phyloP scores from a whole-genome alignment of 2,113 vertebrate genomes.

The Pipa parva region DNA sequence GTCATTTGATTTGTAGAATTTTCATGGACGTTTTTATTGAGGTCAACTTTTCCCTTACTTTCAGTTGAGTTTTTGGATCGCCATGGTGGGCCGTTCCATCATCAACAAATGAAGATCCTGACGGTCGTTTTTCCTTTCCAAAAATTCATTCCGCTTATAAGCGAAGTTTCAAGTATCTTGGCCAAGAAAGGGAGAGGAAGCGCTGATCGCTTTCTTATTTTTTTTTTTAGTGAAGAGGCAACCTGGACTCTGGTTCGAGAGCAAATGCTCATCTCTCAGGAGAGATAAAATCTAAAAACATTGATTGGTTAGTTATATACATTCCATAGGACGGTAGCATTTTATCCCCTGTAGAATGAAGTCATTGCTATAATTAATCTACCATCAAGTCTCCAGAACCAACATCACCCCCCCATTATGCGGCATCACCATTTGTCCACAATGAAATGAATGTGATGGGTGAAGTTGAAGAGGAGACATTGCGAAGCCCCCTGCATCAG shows the following conservation, averaged over 20 bases:
- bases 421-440: constrained; percentile 15
- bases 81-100: too few species aligned
- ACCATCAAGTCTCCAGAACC: not conserved
- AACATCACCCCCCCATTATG: not conserved
- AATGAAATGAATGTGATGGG: constrained; percentile 15
- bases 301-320: constrained; percentile 24
- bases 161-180: too few species aligned
- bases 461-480: not conserved
- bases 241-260: not conserved
- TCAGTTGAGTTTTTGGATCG: too few species aligned
- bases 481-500: not conserved
- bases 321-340: not conserved
- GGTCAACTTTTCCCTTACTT: too few species aligned
- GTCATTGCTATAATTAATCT: not conserved
- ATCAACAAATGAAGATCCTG: too few species aligned
- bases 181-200: too few species aligned
- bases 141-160: too few species aligned
- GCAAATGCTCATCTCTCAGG: not conserved
- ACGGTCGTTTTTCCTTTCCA: too few species aligned
- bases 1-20: not conserved
- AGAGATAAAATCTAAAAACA: constrained; percentile 6
- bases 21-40: too few species aligned
- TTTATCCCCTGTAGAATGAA: not conserved
- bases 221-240: too few species aligned
- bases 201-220: too few species aligned